These are phyloP conservation scores for Otolemur crassicaudatus DNA, from an alignment of 2,797 vertebrate genomes.

Conservation along the genomic window DNA sequence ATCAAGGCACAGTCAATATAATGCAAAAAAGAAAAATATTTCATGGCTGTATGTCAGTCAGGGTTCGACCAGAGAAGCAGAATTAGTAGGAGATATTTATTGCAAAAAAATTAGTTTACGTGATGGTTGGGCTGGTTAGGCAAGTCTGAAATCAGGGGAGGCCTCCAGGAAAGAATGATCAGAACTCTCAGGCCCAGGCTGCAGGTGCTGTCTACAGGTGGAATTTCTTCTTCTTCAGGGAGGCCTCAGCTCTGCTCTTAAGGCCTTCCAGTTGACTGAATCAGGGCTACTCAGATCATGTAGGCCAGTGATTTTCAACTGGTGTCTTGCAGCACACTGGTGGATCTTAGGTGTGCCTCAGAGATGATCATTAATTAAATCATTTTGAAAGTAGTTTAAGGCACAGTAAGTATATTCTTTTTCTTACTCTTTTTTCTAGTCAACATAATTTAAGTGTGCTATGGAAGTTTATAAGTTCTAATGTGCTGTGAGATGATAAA, in stretches of 20 bases:
- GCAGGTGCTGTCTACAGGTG: background rate
- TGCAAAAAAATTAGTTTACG: background rate
- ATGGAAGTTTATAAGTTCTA: too few relatives aligned
- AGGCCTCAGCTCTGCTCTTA: background rate
- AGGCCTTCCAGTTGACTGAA: background rate
- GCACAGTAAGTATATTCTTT: too few relatives aligned
- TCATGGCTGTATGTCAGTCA: background rate
- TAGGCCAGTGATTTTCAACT: background rate
- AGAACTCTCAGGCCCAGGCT: background rate
- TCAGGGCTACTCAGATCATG: background rate
- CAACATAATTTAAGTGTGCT: too few relatives aligned
- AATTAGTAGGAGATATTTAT: background rate
- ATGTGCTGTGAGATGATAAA: too few relatives aligned
- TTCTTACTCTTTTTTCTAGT: too few relatives aligned
- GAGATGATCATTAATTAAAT: too few relatives aligned
- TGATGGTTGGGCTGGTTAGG: background rate
- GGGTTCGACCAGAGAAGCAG: background rate
- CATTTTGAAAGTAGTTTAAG: too few relatives aligned
- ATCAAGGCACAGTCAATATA: conserved; percentile 18
- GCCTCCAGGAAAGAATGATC: background rate
- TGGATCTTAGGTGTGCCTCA: too few relatives aligned
- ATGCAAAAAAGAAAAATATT: background rate
- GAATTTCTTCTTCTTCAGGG: conserved; percentile 34
- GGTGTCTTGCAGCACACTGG: too few relatives aligned
- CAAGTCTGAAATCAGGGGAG: background rate